These are phyloP conservation scores for Parazoanthus atlanticus DNA, from an alignment of 92 coral and sea anemone genomes.

Conservation along the genomic window DNA sequence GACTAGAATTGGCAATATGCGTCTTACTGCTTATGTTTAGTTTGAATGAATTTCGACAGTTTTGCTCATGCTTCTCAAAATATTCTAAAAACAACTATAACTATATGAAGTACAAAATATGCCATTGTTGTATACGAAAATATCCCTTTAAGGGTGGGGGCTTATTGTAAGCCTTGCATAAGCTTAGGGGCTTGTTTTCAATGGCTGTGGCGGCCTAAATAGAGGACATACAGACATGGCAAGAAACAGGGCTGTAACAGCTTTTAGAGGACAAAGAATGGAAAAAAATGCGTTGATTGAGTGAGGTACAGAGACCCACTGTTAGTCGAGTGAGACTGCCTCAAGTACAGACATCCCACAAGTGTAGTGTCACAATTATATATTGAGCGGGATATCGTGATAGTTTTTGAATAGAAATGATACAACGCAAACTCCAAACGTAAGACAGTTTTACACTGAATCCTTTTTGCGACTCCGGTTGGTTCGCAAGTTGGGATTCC, in stretches of 20 bases:
- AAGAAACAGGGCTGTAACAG: background rate
- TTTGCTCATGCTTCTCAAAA: background rate
- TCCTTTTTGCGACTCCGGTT: background rate
- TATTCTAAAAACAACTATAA: no score
- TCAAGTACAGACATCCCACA: no score
- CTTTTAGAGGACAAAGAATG: background rate
- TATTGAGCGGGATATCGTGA: no score
- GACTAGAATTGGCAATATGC: background rate
- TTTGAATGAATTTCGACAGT: no score
- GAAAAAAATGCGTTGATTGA: no score
- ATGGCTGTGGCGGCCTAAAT: background rate
- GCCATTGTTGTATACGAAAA: background rate
- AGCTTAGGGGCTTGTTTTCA: background rate
- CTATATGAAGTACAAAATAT: no score
- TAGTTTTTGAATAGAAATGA: no score
- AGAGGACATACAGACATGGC: background rate
- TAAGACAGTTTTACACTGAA: no score
- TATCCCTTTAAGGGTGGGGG: background rate
- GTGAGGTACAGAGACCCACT: no score
- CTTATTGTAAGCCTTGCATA: background rate
- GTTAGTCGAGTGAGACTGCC: no score
- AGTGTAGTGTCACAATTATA: no score
- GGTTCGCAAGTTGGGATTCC: background rate
- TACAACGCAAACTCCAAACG: background rate
- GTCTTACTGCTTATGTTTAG: background rate